Evolutionary conservation across 2,113 vertebrate genomes (phyloP), one percentile per base, ranked within the genome.

Genomic region (Laterallus jamaicensis): DNA sequence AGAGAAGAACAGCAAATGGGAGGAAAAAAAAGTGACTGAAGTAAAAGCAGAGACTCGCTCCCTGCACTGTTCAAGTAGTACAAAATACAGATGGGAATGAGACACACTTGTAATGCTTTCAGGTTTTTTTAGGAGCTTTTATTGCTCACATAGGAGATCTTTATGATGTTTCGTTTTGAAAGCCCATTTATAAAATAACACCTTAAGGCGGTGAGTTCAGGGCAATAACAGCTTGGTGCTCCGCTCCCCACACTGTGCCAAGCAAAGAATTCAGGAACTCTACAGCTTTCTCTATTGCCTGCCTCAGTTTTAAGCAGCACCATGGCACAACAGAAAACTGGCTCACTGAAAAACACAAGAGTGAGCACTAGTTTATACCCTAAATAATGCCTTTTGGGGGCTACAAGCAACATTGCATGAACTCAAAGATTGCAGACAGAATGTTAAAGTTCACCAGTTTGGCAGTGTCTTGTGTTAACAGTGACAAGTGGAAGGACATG

Each of bases 251-350:
- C 50, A 71, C 16, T 1, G 1, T 25, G 31, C 58, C 92, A 95
- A 80, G 35, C 4, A 31, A 92, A 93, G 88, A 49, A n/a, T 88
- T 95, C 82, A 52, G 96, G 96, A 97, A 97, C 96, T 97, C 95
- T 82, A 96, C 37, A 22, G 92, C 94, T 98, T 98, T 98, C 97
- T 97, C 93, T 96, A 97, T 93, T 18, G 58, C 84, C 83, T 94
- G 93, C 85, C 88, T 90, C 84, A 90, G 60, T 80, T 95, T 95
- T 82, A 93, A 97, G 80, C 20, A 71, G 35, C 31, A 78, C 10
- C 7, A 11, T 1, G 2, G 59, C 13, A 69, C 80, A 69, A 62
- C 91, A 90, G 10, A 75, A 80, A 78, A 31, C 12, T 1, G 1
- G 5, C 22, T 63, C 15, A 52, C 22, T 0, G 5, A 52, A 67